Base-by-base conservation (phyloP, 2,797 vertebrate genomes). In the Neopelma chrysocephalum region DNA sequence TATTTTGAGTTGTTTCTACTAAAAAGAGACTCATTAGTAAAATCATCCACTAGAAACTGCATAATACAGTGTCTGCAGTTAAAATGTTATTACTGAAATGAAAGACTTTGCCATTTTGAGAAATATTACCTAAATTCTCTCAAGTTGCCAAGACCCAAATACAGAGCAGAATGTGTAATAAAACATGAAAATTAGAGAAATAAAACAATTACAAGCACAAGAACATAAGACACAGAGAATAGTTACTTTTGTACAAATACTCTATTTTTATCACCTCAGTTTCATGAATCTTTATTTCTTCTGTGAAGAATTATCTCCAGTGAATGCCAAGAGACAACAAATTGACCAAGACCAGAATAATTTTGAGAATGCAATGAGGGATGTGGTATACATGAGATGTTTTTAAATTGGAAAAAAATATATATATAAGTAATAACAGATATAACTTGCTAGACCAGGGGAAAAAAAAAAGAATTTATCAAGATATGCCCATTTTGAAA, bases 81-180 rank as follows among this genome's bases (percentile, higher is more conserved):
- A 64, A 61, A 93, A 76, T 25, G 54, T 73, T 91, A 42, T 36
- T 89, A 53, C 53, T 83, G 58, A 91, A 90, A 31, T 57, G 43
- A 76, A 90, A 58, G 8, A 62, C 72, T 88, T 89, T 78, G 50
- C 23, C 61, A 36, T 60, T 93, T 81, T 60, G 18, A 91, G 58
- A 93, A 91, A 61, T 86, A 90, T 76, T 90, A 90, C 36, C 42
- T 89, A 69, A 65, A 54, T 88, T 91, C 20, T 92, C 17, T 83
- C 43, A 72, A 60, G 12, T 78, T 93, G 4, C 50, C 26, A 75
- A 82, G 38, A 62, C 36, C 3, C 29, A 82, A 90, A 83, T 66
- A 11, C 42, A 17, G 40, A 91, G 36, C 22, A 94, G 51, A 96
- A 88, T 76, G 40, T 57, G n/a, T 32, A 89, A 94, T 91, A 91